Conservation (phyloP, 2,888 invertebrate species). For the Morpho helenor region DNA sequence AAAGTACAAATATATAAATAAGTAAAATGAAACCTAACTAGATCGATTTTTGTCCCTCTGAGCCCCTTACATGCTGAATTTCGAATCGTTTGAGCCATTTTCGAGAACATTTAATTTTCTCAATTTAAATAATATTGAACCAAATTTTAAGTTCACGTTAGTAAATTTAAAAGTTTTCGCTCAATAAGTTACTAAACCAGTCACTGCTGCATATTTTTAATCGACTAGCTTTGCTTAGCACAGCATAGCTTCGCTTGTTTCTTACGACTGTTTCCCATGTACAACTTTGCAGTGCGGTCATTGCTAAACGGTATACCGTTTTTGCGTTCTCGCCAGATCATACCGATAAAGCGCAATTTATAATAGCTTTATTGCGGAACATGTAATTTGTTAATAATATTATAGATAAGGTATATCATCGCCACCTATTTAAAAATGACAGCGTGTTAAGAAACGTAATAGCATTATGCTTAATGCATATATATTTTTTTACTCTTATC, state of each 20-base stretch:
- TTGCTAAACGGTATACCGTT: slow-evolving; percentile 24
- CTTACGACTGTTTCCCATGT: not conserved
- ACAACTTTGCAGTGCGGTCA: slow-evolving; percentile 19
- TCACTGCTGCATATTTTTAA: not conserved
- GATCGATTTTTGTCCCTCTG: too few species aligned
- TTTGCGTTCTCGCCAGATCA: slow-evolving; percentile 22
- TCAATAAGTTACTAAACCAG: too few species aligned
- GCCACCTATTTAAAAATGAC: not conserved
- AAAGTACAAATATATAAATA: too few species aligned
- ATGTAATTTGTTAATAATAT: slow-evolving; percentile 4
- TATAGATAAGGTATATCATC: not conserved
- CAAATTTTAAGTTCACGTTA: too few species aligned
- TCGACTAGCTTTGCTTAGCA: not conserved
- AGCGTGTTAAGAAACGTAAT: not conserved
- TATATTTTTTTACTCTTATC: too few species aligned
- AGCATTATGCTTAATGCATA: not conserved
- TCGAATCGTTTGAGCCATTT: too few species aligned
- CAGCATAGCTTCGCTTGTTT: not conserved
- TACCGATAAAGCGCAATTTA: slow-evolving; percentile 17
- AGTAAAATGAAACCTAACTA: too few species aligned
- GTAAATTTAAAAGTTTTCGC: too few species aligned
- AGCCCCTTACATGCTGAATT: too few species aligned
- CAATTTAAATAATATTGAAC: too few species aligned
- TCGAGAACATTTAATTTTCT: too few species aligned
- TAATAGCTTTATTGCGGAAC: slow-evolving; percentile 14